Percentiles rank a stretch among this genome's conserved stretches.
These are phyloP conservation scores for Acleris literana DNA, from an alignment of 2,888 invertebrate species.

Conservation along the genomic window DNA sequence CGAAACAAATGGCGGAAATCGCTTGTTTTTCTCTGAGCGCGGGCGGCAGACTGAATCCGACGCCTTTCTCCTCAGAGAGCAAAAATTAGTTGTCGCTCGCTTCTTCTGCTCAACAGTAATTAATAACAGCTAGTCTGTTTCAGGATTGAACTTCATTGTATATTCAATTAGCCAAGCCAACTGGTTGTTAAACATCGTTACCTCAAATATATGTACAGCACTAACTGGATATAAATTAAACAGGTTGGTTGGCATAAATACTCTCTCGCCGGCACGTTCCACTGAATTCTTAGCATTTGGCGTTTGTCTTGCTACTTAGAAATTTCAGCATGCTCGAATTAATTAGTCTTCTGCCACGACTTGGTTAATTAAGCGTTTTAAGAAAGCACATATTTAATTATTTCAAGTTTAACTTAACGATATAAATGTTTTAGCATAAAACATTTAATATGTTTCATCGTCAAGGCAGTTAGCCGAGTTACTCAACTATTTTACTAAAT, in stretches of 20 bases:
- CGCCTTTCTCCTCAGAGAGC: neutral
- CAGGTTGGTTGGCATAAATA: constrained; percentile 16
- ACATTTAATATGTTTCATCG: neutral
- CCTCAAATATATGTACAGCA: neutral
- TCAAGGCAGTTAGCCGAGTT: no score
- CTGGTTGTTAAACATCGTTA: neutral
- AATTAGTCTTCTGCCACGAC: constrained; percentile 25
- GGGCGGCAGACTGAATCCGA: constrained; percentile 3
- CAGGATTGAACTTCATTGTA: neutral
- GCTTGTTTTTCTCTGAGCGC: constrained; percentile 14
- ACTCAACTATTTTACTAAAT: no score
- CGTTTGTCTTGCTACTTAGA: constrained; percentile 27
- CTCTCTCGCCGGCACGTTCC: constrained; percentile 14
- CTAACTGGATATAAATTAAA: constrained; percentile 14
- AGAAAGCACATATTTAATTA: constrained; percentile 21
- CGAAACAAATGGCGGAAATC: constrained; percentile 29
- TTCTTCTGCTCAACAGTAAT: neutral
- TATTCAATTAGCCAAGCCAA: neutral
- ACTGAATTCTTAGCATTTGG: constrained; percentile 31
- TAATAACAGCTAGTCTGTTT: neutral
- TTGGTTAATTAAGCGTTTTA: constrained; percentile 18
- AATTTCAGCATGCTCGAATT: constrained; percentile 28
- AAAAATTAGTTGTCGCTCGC: constrained; percentile 1
- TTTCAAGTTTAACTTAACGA: neutral
- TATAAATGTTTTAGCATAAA: neutral